phyloP scores from a whole-genome alignment of 1,140 invertebrate genomes.

The Eumaeus atala region DNA sequence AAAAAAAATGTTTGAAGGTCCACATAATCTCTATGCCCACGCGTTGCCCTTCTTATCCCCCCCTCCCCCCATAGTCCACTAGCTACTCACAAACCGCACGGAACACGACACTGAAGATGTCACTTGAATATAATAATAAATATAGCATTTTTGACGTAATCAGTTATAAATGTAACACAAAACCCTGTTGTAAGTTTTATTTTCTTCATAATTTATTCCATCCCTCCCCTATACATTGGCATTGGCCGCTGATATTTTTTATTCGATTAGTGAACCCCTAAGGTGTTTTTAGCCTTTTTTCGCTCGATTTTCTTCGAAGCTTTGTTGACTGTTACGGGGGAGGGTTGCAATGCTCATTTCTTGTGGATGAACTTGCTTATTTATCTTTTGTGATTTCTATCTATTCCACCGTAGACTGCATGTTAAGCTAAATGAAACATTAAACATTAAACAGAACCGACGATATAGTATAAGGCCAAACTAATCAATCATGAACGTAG shows the following conservation, averaged over 20 bases:
- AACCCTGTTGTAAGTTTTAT: slow-evolving; percentile 63
- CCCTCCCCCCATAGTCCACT: too few species aligned
- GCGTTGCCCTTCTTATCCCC: too few species aligned
- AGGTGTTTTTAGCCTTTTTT: slow-evolving; percentile 76
- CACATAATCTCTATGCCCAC: too few species aligned
- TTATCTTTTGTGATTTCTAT: slow-evolving; percentile 38
- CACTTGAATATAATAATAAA: too few species aligned
- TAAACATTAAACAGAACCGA: too few species aligned
- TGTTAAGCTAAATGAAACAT: too few species aligned
- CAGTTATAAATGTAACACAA: slow-evolving; percentile 20
- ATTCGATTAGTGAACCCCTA: slow-evolving; percentile 76
- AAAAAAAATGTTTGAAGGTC: too few species aligned
- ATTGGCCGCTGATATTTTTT: slow-evolving; percentile 75
- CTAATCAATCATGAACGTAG: too few species aligned
- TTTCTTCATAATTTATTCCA: slow-evolving; percentile 74
- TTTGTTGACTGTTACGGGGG: slow-evolving; percentile 69
- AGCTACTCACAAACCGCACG: too few species aligned
- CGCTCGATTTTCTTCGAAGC: slow-evolving; percentile 73
- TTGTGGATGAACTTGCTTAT: slow-evolving; percentile 68
- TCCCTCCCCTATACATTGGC: slow-evolving; percentile 70
- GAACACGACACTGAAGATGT: too few species aligned
- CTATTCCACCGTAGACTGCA: neutral
- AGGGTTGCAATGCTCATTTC: slow-evolving; percentile 68
- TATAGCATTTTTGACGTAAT: too few species aligned
- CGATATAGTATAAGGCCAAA: too few species aligned